phyloP scores from a whole-genome alignment of 2,888 invertebrate species.

The Amphipyra tragopoginis region DNA sequence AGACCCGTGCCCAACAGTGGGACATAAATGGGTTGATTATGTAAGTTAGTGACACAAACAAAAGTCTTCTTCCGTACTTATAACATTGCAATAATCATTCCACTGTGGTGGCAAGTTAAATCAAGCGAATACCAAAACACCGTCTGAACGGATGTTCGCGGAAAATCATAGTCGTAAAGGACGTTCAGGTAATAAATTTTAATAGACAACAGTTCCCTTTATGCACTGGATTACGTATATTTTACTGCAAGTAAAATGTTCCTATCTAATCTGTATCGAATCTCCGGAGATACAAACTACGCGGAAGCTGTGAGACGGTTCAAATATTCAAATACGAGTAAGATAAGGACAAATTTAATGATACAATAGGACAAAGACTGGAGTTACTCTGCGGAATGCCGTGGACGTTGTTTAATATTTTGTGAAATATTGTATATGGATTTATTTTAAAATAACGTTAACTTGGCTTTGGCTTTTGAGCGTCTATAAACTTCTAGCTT shows the following conservation, averaged over 20 bases:
- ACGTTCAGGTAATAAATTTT: slow-evolving; percentile 55
- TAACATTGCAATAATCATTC: background rate
- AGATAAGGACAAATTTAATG: slow-evolving; percentile 70
- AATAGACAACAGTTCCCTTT: slow-evolving; percentile 60
- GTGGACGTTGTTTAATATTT: slow-evolving; percentile 11
- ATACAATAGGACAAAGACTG: slow-evolving; percentile 55
- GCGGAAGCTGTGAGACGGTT: slow-evolving; percentile 64
- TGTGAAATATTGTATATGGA: background rate
- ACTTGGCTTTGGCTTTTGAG: too few species aligned
- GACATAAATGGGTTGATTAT: too few species aligned
- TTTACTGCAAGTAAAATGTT: slow-evolving; percentile 58
- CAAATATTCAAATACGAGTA: slow-evolving; percentile 70
- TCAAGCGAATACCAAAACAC: slow-evolving; percentile 15
- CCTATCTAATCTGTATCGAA: slow-evolving; percentile 61
- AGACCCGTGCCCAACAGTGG: too few species aligned
- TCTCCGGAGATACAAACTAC: slow-evolving; percentile 57
- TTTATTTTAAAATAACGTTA: too few species aligned
- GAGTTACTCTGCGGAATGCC: slow-evolving; percentile 22
- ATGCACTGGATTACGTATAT: slow-evolving; percentile 59
- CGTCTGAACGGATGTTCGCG: slow-evolving; percentile 46
- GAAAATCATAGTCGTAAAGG: slow-evolving; percentile 47
- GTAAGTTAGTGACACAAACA: too few species aligned
- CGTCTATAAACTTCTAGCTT: too few species aligned
- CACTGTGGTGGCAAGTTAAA: slow-evolving; percentile 2
- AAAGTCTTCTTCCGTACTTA: too few species aligned